Base-by-base conservation (phyloP, 2,797 vertebrate species). In the Microcaecilia unicolor region DNA sequence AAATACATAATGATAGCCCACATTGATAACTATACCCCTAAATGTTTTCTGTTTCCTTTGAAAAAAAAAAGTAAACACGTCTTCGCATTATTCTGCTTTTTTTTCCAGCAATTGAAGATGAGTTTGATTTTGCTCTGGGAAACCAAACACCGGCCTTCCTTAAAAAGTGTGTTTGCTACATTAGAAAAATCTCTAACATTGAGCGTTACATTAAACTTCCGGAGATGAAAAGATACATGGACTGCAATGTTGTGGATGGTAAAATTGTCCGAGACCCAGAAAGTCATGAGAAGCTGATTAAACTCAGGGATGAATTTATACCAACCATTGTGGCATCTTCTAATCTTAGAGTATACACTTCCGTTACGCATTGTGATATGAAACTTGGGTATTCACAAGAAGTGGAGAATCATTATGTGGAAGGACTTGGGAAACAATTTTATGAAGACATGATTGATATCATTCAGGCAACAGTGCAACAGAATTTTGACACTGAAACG, bases 401-500 rank as follows among this genome's bases (percentile, higher is more conserved):
- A 44, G 93, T 98, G 48, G 96, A 99, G 69, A 96, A 86, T 47
- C 89, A 99, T 52, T 99, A 99, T 21, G 97, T 99, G 5, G 96
- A 99, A 56, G 96, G 96, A 7, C 88, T 99, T 23, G 92, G 96
- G 13, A 98, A 98, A 65, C 96, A 99, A 56, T 97, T 99, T 80
- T 99, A 99, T 22, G 96, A 99, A 70, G 96, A 99, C 67, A 97
- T 99, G 94, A 89, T 99, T 48, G 96, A 99, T 42, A 95, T 99
- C 54, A 97, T 99, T 57, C 95, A 99, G 58, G 93, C 94, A 42
- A 98, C 95, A 0, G 91, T 99, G 4, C 96, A 98, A 64, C 95
- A 96, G 69, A 98, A 96, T 70, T 97, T 98, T 57, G 95, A 98
- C 56, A 92, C 92, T 0, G 96, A 99, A 72, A 85, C 87, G 2